Conservation (phyloP, 2,797 vertebrate genomes). For the Ctenopoma kingsleyae region DNA sequence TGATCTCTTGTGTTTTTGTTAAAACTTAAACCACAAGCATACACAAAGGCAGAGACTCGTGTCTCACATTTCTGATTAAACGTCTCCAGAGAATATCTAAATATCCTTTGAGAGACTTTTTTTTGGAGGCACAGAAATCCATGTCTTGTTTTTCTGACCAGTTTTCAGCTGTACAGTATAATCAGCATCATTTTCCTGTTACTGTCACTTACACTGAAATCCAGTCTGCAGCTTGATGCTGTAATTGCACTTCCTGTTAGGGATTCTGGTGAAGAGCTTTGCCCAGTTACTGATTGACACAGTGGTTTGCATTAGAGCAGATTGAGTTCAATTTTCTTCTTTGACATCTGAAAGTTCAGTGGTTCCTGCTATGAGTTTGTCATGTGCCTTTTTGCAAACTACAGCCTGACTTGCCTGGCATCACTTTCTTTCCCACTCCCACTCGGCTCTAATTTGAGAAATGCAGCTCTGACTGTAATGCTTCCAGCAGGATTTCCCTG, state of each 20-base stretch:
- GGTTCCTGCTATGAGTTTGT: neutral
- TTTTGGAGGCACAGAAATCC: neutral
- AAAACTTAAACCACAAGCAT: neutral
- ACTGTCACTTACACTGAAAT: neutral
- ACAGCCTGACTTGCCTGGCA: slow-evolving; percentile 5
- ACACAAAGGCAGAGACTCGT: neutral
- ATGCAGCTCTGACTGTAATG: neutral
- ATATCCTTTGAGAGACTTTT: too few species aligned
- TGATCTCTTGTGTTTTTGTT: neutral
- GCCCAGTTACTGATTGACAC: slow-evolving; percentile 21
- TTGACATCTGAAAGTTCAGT: neutral
- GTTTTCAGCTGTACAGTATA: neutral
- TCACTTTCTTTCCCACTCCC: neutral
- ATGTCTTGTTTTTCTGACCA: neutral
- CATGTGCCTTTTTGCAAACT: neutral
- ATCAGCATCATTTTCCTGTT: neutral
- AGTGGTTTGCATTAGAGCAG: neutral
- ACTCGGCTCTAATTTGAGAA: slow-evolving; percentile 8
- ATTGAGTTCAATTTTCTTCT: slow-evolving; percentile 17
- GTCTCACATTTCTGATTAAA: neutral
- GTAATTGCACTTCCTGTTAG: slow-evolving; percentile 1
- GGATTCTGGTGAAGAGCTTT: slow-evolving; percentile 10
- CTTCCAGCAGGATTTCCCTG: neutral
- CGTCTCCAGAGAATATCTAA: neutral
- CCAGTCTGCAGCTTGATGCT: neutral